Conservation (phyloP, 92 coral and sea anemone genomes). For the Zoanthus solanderi region DNA sequence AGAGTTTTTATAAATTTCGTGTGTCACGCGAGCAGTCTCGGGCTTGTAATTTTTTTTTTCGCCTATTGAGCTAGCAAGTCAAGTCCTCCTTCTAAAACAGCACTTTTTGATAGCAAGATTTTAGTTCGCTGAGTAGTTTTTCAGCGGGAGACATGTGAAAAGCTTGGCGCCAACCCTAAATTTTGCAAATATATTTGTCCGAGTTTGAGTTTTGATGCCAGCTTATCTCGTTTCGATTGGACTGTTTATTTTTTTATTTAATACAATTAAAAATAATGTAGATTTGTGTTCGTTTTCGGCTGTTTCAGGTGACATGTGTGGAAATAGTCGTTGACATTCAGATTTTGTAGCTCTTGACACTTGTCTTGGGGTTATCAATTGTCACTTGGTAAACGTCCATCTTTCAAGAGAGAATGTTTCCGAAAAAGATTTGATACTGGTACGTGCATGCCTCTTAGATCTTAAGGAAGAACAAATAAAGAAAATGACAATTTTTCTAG, state of each 20-base stretch:
- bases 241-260: not conserved
- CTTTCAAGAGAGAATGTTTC: too few relatives aligned
- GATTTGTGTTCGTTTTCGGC: not conserved
- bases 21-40: too few relatives aligned
- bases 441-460: too few relatives aligned
- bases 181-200: not conserved
- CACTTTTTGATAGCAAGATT: not conserved
- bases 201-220: not conserved
- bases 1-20: too few relatives aligned
- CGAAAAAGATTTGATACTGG: too few relatives aligned
- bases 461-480: too few relatives aligned
- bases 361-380: too few relatives aligned
- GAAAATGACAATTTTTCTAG: too few relatives aligned
- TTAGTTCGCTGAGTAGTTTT: not conserved
- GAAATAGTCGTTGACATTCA: not conserved
- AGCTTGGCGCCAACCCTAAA: not conserved
- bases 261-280: not conserved
- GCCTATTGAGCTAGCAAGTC: not conserved
- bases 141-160: not conserved
- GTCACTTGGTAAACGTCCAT: too few relatives aligned
- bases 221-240: not conserved
- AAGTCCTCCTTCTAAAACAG: not conserved
- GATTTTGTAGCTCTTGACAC: not conserved
- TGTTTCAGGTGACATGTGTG: slow-evolving; percentile 4
- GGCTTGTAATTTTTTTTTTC: too few relatives aligned